Evolutionary conservation across 1,140 invertebrate genomes (phyloP).

Genomic region (Adoxophyes honmai): DNA sequence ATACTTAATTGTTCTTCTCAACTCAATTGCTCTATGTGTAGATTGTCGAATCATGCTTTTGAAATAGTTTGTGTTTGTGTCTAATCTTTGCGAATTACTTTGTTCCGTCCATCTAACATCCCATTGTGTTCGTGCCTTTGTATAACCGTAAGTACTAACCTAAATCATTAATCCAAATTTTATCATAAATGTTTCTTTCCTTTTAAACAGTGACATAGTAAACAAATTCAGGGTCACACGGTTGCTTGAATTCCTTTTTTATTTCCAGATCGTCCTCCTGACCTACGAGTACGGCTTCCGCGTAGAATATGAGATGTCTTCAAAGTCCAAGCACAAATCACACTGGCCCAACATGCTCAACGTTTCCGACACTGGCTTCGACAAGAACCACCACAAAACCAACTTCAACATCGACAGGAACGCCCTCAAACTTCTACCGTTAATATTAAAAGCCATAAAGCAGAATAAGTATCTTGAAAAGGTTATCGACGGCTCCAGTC

Average conservation of each 20-base stretch:
- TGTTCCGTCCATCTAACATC: too few species aligned
- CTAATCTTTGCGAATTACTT: too few species aligned
- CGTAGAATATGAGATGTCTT: conserved; percentile 24
- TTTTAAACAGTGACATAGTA: too few species aligned
- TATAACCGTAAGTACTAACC: too few species aligned
- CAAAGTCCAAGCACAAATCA: conserved; percentile 21
- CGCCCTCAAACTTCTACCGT: conserved; percentile 47
- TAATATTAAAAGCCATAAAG: conserved; percentile 52
- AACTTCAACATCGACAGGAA: conserved; percentile 44
- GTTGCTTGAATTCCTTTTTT: conserved; percentile 16
- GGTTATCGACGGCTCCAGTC: conserved; percentile 37
- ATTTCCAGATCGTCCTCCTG: conserved; percentile 52
- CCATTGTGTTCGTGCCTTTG: too few species aligned
- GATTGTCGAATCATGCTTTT: too few species aligned
- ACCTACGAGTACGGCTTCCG: conserved; percentile 48
- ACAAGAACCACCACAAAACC: conserved; percentile 35
- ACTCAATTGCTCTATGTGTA: too few species aligned
- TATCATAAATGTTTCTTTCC: too few species aligned
- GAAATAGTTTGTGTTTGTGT: too few species aligned
- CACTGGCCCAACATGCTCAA: conserved; percentile 52
- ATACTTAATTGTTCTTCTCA: too few species aligned
- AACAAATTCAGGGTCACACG: too few species aligned
- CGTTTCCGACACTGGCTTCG: conserved; percentile 33
- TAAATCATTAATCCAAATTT: too few species aligned
- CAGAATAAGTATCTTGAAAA: conserved; percentile 43